A percentile compares a stretch with the other conserved stretches of the same genome.
These are phyloP conservation scores for Crematogaster levior DNA, from an alignment of 2,888 invertebrate genomes.

Conservation along the genomic window DNA sequence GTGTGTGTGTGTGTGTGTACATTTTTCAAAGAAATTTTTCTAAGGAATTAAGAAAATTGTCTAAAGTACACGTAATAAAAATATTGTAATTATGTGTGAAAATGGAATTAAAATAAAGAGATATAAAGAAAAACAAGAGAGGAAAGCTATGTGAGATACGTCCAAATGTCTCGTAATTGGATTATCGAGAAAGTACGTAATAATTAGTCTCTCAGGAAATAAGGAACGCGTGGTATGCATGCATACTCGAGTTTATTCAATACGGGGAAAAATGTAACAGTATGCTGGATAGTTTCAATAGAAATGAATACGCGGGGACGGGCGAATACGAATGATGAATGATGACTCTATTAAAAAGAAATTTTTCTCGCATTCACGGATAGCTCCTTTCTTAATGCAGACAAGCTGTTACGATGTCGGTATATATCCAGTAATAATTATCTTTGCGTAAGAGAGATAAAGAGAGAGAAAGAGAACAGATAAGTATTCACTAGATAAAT, in stretches of 20 bases:
- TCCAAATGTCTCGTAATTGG: slow-evolving; percentile 30
- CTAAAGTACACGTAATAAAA: not conserved
- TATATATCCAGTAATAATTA: slow-evolving; percentile 21
- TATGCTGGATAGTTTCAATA: not conserved
- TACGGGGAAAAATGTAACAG: slow-evolving; percentile 15
- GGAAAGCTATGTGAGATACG: not conserved
- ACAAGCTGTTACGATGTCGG: not conserved
- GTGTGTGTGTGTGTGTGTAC: too few relatives aligned
- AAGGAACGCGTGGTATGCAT: not conserved
- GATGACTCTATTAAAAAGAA: slow-evolving; percentile 30
- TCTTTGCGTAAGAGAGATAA: not conserved
- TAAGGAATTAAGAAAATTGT: not conserved
- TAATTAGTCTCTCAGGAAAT: slow-evolving; percentile 28
- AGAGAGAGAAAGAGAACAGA: not conserved
- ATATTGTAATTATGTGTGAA: not conserved
- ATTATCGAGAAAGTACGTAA: slow-evolving; percentile 27
- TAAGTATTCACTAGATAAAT: slow-evolving; percentile 12
- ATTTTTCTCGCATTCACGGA: slow-evolving; percentile 6
- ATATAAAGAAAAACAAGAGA: not conserved
- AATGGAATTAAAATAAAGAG: slow-evolving; percentile 21
- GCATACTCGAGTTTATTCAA: slow-evolving; percentile 2
- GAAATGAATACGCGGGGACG: slow-evolving; percentile 24
- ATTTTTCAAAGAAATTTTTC: not conserved
- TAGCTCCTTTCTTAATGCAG: not conserved
- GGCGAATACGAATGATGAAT: slow-evolving; percentile 7